Evolutionary conservation across 2,113 vertebrate genomes (phyloP).

Genomic region (Dromaius novaehollandiae): DNA sequence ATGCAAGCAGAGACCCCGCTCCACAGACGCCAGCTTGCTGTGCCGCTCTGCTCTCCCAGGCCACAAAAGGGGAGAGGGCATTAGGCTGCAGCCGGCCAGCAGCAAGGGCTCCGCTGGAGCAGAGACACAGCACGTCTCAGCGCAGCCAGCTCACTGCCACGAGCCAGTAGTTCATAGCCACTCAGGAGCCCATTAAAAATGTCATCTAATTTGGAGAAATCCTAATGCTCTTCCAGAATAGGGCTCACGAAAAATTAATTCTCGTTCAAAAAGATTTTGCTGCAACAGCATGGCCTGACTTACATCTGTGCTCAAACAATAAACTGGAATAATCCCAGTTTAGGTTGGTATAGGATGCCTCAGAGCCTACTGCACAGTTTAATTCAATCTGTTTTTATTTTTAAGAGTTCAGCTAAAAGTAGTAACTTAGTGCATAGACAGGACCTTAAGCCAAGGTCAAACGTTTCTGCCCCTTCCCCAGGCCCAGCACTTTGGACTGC

Average conservation of each 20-base stretch:
- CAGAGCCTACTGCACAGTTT: not conserved
- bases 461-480: not conserved
- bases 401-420: not conserved
- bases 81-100: accelerated
- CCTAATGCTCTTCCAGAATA: not conserved
- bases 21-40: accelerated
- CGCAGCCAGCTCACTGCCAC: not conserved
- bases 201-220: not conserved
- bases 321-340: not conserved
- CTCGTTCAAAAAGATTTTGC: not conserved
- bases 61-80: not conserved
- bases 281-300: not conserved
- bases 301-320: not conserved
- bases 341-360: not conserved
- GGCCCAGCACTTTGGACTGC: not conserved
- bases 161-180: not conserved
- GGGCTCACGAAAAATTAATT: not conserved
- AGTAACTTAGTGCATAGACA: not conserved
- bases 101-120: accelerated
- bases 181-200: not conserved
- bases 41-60: not conserved
- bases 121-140: not conserved
- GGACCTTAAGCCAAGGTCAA: not conserved
- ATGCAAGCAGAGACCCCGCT: not conserved
- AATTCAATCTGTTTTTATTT: not conserved